Conservation (phyloP, 2,888 invertebrate genomes). For the Amiota minor region DNA sequence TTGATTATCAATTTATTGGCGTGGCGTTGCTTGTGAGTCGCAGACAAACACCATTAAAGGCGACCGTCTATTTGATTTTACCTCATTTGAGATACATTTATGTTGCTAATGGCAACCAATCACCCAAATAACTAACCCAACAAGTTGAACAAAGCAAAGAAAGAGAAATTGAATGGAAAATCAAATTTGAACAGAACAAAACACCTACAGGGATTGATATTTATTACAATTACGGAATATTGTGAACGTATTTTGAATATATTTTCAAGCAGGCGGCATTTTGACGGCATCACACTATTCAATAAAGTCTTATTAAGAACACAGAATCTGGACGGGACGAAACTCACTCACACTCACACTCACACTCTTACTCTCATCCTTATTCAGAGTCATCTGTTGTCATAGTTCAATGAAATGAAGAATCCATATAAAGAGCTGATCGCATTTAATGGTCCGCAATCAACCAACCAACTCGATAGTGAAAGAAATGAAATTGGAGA, state of each 20-base stretch:
- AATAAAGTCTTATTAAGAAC: slow-evolving; percentile 26
- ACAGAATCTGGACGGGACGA: too few relatives aligned
- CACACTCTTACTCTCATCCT: too few relatives aligned
- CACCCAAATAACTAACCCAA: not conserved
- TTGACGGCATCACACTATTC: not conserved
- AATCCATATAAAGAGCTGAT: too few relatives aligned
- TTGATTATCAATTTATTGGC: too few relatives aligned
- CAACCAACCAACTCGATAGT: not conserved
- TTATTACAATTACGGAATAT: slow-evolving; percentile 55
- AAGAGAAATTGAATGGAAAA: slow-evolving; percentile 8
- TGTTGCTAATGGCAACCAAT: not conserved
- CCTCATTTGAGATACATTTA: not conserved
- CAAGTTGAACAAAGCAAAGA: slow-evolving; percentile 23
- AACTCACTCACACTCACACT: too few relatives aligned
- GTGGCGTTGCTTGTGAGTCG: too few relatives aligned
- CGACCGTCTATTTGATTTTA: too few relatives aligned
- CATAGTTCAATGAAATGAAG: too few relatives aligned
- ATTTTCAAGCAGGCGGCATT: slow-evolving; percentile 17
- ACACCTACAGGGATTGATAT: slow-evolving; percentile 54
- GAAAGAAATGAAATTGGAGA: too few relatives aligned
- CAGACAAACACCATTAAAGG: too few relatives aligned
- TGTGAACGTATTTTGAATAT: not conserved
- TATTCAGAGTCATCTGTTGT: too few relatives aligned
- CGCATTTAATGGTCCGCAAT: too few relatives aligned
- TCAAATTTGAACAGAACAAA: not conserved